These are phyloP conservation scores for Caenorhabditis angaria DNA, from an alignment of 2,888 invertebrate genomes.

Conservation along the genomic window DNA sequence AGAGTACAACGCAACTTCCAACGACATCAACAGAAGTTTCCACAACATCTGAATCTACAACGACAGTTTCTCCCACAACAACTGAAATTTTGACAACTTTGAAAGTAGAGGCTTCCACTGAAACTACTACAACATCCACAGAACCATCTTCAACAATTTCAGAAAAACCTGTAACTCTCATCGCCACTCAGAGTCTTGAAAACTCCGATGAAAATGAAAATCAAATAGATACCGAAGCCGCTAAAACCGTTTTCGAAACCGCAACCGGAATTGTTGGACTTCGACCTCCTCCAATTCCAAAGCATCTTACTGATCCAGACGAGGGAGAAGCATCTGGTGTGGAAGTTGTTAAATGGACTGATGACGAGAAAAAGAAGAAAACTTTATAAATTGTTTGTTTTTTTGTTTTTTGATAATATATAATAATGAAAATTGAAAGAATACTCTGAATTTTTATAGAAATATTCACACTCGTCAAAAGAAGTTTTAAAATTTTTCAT, in stretches of 20 bases:
- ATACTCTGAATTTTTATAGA: too few relatives aligned
- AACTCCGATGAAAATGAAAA: slow-evolving; percentile 4
- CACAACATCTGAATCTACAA: slow-evolving; percentile 10
- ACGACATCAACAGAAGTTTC: neutral
- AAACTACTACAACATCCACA: slow-evolving; percentile 2
- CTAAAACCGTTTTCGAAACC: slow-evolving; percentile 14
- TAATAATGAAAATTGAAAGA: too few relatives aligned
- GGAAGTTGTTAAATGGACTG: slow-evolving; percentile 38
- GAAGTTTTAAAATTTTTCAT: too few relatives aligned
- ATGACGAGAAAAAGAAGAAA: slow-evolving; percentile 29
- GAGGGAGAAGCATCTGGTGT: slow-evolving; percentile 14
- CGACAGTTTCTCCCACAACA: slow-evolving; percentile 3
- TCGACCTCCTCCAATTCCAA: slow-evolving; percentile 36
- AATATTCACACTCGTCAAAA: too few relatives aligned
- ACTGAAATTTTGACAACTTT: neutral
- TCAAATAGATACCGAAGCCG: neutral
- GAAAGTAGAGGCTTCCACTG: neutral
- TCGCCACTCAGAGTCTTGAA: slow-evolving; percentile 20
- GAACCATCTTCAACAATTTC: neutral
- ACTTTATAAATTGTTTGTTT: neutral
- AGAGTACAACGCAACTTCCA: slow-evolving; percentile 6
- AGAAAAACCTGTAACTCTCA: slow-evolving; percentile 17
- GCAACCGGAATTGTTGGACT: slow-evolving; percentile 34
- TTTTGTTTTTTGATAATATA: neutral
- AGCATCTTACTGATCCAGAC: slow-evolving; percentile 22